phyloP scores from a whole-genome alignment of 2,797 vertebrate genomes.

The Halcyon smyrnensis region DNA sequence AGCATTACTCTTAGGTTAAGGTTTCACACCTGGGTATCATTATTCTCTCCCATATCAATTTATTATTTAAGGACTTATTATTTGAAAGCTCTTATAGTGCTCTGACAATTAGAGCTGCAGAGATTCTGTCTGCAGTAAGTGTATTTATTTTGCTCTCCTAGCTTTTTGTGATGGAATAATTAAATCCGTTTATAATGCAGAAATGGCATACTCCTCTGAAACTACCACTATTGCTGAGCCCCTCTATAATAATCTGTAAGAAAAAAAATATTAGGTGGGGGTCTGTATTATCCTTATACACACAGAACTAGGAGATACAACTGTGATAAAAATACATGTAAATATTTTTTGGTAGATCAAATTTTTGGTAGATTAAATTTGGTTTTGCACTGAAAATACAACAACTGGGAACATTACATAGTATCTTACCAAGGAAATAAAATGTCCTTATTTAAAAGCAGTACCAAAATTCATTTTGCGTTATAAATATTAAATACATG shows the following conservation, averaged over 20 bases:
- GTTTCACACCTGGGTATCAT: constrained; percentile 81
- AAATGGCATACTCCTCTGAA: constrained; percentile 56
- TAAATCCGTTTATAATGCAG: constrained; percentile 70
- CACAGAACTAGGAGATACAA: not conserved
- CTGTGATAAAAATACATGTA: not conserved
- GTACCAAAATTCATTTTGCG: not conserved
- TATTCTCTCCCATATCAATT: constrained; percentile 79
- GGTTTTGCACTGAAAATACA: not conserved
- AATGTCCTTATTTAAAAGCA: not conserved
- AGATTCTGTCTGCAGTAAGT: constrained; percentile 69
- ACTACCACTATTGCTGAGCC: not conserved
- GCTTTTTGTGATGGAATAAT: constrained; percentile 75
- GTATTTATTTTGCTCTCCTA: constrained; percentile 77
- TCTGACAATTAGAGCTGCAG: constrained; percentile 73
- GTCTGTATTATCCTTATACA: not conserved
- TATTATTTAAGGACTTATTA: constrained; percentile 81
- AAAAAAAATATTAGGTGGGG: not conserved
- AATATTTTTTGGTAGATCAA: not conserved
- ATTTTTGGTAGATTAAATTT: not conserved
- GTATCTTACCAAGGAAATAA: not conserved
- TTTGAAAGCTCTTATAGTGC: constrained; percentile 75
- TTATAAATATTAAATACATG: not conserved
- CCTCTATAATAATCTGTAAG: not conserved
- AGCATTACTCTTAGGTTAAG: constrained; percentile 66
- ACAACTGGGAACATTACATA: not conserved